Base-by-base conservation (phyloP, 2,888 invertebrate species). In the Apamea monoglypha region DNA sequence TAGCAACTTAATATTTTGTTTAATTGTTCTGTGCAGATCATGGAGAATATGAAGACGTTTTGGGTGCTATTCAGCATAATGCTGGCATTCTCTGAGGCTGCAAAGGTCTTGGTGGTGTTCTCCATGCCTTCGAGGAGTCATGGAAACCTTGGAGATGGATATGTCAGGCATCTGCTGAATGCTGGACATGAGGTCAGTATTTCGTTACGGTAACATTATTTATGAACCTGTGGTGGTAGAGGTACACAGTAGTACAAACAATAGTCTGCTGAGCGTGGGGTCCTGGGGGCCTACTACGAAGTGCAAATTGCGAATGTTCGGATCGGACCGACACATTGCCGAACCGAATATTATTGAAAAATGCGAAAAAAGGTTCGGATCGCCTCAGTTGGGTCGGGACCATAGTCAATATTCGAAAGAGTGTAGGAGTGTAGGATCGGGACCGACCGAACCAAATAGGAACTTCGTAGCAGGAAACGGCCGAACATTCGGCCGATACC, bases 101-200 rank as follows among this genome's bases (percentile, higher is more conserved):
- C 83, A 70, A 94, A 89, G 53, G 80, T 94, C 16, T 75, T 94
- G 47, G 82, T 92, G 14, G 83, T 93, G 7, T 91, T 90, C 61
- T 90, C 93, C 0, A 75, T 92, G 61, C 91, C 92, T 0, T 76
- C 88, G 0, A 91, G 82, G 47, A 94, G 94, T 85, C 93, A 93
- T 64, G 82, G 82, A 0, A 92, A 91, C 18, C 88, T 94, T 10
- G 92, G 92, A 1, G 88, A 91, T 40, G 93, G 89, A 25, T 18
- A 91, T 8, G 90, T 92, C 40, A 89, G 84, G 73, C 87, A 91
- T 83, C 85, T 94, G 56, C 78, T 91, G n/a, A 88, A 90, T 8
- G 92, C 91, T 36, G 93, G 93, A 21, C 93, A 94, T 84, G 91
- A 94, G 92, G 93, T 93, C 61, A 80, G 86, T 76, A 47, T 14